Evolutionary conservation across 1,140 invertebrate genomes (phyloP), one percentile per base, ranked within the genome.

Genomic region (Trachymyrmex septentrionalis): DNA sequence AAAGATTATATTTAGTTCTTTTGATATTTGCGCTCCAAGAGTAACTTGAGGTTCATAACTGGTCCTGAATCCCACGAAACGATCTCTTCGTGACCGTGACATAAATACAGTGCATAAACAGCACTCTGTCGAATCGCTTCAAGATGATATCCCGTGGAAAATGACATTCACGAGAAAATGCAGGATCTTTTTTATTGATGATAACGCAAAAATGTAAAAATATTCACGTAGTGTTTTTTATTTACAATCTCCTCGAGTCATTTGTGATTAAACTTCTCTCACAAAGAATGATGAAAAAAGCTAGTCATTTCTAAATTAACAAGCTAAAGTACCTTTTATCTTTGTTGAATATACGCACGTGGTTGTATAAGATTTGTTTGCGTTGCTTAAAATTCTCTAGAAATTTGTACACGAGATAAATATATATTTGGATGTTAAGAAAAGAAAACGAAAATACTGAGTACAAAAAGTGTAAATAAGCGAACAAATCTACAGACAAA

Each of bases 41-140:
- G 16, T 7, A 53, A 4, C 3, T 53, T n/a, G 12, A 14, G 2
- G 3, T 2, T 44, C 50, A 38, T 59, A 80, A 81, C 64, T n/a
- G 24, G 66, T 71, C 9, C 24, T 67, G n/a, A 14, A 69, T 7
- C 3, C 14, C 21, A 21, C 16, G 48, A 71, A 38, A n/a, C 30
- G 69, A 81, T 71, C 24, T 71, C 21, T 57, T 16, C 9, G 1
- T 57, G 78, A 7, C 78, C 78, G 7, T 81, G 78, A 81, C 78
- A 71, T 53, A n/a, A 21, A 81, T 81, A 30, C 0, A 1, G 7
- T 14, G 19, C 24, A 19, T 57, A 44, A 27, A n/a, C 30, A 16
- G 14, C 14, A 9, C 7, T 71, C 53, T 27, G 16, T 14, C 9
- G 48, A 57, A 81, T 10, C n/a, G 27, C 16, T 14, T 14, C 21